Conservation (phyloP, 2,113 vertebrate genomes). For the Panthera tigris region DNA sequence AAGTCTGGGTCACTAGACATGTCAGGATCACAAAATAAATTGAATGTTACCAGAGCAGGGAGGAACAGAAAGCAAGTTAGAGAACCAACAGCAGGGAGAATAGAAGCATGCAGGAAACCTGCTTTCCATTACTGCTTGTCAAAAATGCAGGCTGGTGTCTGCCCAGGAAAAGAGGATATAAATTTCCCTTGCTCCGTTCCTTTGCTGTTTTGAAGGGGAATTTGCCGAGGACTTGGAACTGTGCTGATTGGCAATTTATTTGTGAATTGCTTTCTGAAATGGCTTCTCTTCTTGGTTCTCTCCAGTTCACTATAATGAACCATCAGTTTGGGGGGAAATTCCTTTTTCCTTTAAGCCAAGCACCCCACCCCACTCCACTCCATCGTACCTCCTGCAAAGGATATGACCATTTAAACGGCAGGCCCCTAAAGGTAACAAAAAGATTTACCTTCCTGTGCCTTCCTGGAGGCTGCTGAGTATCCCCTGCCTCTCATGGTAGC, state of each 20-base stretch:
- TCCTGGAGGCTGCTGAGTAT: neutral
- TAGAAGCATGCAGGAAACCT: constrained; percentile 34
- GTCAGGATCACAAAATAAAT: constrained; percentile 60
- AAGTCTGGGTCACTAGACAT: constrained; percentile 24
- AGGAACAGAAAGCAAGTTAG: neutral
- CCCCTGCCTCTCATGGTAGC: constrained; percentile 42
- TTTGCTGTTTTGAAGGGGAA: neutral
- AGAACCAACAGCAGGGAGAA: constrained; percentile 57
- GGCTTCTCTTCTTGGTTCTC: neutral
- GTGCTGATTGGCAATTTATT: neutral
- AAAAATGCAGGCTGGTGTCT: constrained; percentile 49
- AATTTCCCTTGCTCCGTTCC: neutral
- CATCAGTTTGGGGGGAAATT: neutral
- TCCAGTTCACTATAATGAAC: neutral
- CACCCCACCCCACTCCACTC: rapidly evolving
- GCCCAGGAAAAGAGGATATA: neutral
- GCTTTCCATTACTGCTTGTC: constrained; percentile 66
- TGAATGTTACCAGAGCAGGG: neutral
- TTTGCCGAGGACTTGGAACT: neutral
- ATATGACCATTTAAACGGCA: neutral
- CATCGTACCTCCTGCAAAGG: neutral
- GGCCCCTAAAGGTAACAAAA: neutral
- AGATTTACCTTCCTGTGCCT: neutral
- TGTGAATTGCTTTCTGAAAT: constrained; percentile 22
- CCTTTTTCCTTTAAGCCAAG: neutral